Base-by-base conservation (phyloP, 2,113 vertebrate genomes). In the Apaloderma vittatum region DNA sequence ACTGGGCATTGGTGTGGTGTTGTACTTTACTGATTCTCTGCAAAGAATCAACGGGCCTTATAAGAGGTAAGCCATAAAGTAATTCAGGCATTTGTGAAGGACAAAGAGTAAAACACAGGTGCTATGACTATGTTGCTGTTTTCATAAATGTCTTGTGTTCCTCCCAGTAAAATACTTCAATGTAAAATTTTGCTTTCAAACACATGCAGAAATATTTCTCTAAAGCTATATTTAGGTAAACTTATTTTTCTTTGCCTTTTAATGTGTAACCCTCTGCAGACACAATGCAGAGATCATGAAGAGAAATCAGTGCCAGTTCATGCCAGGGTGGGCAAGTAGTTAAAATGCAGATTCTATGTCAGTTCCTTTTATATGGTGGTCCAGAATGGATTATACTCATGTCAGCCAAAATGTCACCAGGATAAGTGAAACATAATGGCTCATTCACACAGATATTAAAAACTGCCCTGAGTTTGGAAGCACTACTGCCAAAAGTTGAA, bases 361-460 rank as follows among this genome's bases (percentile, higher is more conserved):
- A 91, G 72, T 92, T 92, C 27, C 36, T 75, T 92, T 91, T 89
- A 43, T 75, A 73, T 77, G 46, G 74, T 55, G 77, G 86, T 85
- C 86, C 90, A 79, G 91, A 95, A 74, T 58, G 91, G 88, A 94
- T 90, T 93, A 70, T 95, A 74, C 43, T 95, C 46, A 36, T 91
- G 87, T 90, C 87, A 96, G 88, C 93, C 67, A 71, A 93, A 93
- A 91, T 91, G 58, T 72, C 91, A 97, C 81, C 55, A 45, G 43
- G 45, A 70, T 91, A 88, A 97, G 93, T 86, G 78, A 80, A 94
- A 84, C 87, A 89, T 48, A 97, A 88, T 86, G 86, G 76, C 43
- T 65, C 37, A 6, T 80, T 84, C 72, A 86, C 4, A 4, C 34
- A 87, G 57, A 61, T 73, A 70, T 8, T 95, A 86, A 92, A 72